Evolutionary conservation across 2,888 invertebrate species (phyloP).

Genomic region (Nomada lathburiana): DNA sequence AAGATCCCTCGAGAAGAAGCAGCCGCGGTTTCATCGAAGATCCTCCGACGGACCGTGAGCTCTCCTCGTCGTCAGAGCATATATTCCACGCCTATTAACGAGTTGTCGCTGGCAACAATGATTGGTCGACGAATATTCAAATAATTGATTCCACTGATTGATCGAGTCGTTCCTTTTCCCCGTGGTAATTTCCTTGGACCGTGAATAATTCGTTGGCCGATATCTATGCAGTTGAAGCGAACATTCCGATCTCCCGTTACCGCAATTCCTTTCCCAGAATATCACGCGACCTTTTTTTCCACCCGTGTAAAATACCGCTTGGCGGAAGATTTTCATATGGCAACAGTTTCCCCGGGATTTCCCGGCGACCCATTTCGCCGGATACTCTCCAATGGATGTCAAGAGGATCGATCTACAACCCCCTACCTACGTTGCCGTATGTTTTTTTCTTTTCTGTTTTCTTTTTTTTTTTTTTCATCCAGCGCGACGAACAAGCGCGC

Average conservation of each 20-base stretch:
- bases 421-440: background rate
- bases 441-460: background rate
- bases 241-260: slow-evolving; percentile 39
- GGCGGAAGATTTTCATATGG: slow-evolving; percentile 26
- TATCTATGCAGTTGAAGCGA: background rate
- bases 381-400: slow-evolving; percentile 36
- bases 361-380: slow-evolving; percentile 34
- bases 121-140: background rate
- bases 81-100: slow-evolving; percentile 22
- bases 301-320: slow-evolving; percentile 45
- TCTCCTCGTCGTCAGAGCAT: slow-evolving; percentile 27
- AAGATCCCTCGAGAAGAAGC: background rate
- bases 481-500: background rate
- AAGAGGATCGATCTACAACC: slow-evolving; percentile 40
- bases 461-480: slow-evolving; percentile 20
- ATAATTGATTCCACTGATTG: background rate
- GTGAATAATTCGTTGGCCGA: too few relatives aligned
- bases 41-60: slow-evolving; percentile 27
- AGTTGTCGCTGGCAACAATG: slow-evolving; percentile 6
- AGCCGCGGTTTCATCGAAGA: slow-evolving; percentile 3
- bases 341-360: slow-evolving; percentile 27
- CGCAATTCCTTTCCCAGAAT: slow-evolving; percentile 6
- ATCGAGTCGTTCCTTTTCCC: too few relatives aligned
- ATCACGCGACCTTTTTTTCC: slow-evolving; percentile 45
- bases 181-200: too few relatives aligned